These are phyloP conservation scores for Diaprepes abbreviatus DNA, from an alignment of 2,888 invertebrate species.

Conservation along the genomic window DNA sequence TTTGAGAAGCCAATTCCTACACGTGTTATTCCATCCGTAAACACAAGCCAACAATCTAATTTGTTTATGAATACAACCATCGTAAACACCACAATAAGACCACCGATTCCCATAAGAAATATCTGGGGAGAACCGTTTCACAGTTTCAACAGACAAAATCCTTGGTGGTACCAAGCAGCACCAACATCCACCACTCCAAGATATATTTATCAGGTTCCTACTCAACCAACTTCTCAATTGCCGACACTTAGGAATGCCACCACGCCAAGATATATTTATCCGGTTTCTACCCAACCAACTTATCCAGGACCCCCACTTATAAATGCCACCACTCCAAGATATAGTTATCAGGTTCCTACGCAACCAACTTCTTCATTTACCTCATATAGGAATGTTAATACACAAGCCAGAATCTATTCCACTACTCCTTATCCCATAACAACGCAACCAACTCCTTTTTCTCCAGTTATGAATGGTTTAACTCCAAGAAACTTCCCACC, in stretches of 20 bases:
- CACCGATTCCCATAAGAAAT: slow-evolving; percentile 13
- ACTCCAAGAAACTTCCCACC: neutral
- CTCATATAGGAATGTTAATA: too few species aligned
- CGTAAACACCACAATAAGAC: neutral
- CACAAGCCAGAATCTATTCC: too few species aligned
- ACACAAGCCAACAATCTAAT: neutral
- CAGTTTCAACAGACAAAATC: slow-evolving; percentile 13
- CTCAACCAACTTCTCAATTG: slow-evolving; percentile 35
- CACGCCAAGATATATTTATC: neutral
- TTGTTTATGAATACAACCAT: slow-evolving; percentile 15
- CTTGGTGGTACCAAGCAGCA: slow-evolving; percentile 33
- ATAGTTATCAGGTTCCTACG: slow-evolving; percentile 49
- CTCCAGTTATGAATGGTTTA: neutral
- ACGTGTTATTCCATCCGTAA: slow-evolving; percentile 8
- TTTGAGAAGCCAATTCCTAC: too few species aligned
- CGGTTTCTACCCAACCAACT: neutral
- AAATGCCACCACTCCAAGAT: neutral
- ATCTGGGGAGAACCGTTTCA: slow-evolving; percentile 39
- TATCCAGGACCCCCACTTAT: too few species aligned
- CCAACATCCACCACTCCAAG: slow-evolving; percentile 43
- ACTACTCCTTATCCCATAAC: neutral
- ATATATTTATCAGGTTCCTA: slow-evolving; percentile 27
- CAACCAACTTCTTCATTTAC: slow-evolving; percentile 50
- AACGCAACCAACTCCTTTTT: neutral
- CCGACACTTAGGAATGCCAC: too few species aligned